These are phyloP conservation scores for Seriola rivoliana DNA, from an alignment of 2,113 vertebrate species.

Conservation along the genomic window DNA sequence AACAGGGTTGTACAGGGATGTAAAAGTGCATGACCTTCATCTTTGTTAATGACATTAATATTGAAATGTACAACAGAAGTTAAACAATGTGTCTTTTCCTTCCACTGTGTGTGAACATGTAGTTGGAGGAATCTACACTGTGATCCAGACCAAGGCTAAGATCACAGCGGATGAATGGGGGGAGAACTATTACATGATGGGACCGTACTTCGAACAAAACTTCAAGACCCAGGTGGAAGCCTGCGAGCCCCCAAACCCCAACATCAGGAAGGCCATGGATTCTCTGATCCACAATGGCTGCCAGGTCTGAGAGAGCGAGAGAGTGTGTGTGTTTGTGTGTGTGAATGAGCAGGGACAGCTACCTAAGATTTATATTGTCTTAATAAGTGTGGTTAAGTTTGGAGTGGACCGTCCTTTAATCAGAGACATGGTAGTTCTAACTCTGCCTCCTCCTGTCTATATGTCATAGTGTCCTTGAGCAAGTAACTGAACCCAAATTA, in stretches of 20 bases:
- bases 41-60: neutral
- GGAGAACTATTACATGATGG: slow-evolving; percentile 95
- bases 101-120: slow-evolving; percentile 28
- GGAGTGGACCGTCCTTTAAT: no score
- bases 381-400: no score
- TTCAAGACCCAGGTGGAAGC: slow-evolving; percentile 95
- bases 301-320: slow-evolving; percentile 83
- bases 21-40: neutral
- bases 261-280: slow-evolving; percentile 90
- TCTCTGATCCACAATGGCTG: slow-evolving; percentile 89
- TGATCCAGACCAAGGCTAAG: slow-evolving; percentile 98
- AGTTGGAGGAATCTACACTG: slow-evolving; percentile 99
- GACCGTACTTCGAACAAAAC: slow-evolving; percentile 95
- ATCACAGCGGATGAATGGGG: slow-evolving; percentile 96
- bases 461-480: no score
- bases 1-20: no score
- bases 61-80: neutral
- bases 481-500: no score
- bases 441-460: no score
- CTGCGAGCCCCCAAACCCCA: slow-evolving; percentile 87
- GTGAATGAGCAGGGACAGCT: neutral
- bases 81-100: neutral
- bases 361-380: no score
- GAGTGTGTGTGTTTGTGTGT: neutral
- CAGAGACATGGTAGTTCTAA: no score